phyloP scores from a whole-genome alignment of 2,888 invertebrate genomes.

The Cynaeus angustus region DNA sequence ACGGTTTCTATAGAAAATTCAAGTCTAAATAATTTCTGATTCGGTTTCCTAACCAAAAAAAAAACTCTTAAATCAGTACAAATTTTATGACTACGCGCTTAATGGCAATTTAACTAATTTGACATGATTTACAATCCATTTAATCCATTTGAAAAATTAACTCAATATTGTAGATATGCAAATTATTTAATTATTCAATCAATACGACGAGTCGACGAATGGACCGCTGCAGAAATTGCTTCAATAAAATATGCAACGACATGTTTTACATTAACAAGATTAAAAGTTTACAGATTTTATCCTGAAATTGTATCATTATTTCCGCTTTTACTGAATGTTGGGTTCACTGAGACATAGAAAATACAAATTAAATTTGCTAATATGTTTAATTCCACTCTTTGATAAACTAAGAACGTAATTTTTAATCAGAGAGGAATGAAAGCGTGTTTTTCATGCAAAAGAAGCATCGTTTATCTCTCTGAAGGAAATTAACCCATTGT shows the following conservation, averaged over 20 bases:
- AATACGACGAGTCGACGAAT: conserved; percentile 42
- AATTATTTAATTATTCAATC: conserved; percentile 55
- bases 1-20: no score
- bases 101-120: conserved; percentile 53
- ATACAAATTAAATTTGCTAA: conserved; percentile 18
- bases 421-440: not conserved
- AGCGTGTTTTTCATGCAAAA: not conserved
- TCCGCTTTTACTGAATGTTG: conserved; percentile 2
- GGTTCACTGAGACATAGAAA: conserved; percentile 19
- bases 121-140: conserved; percentile 55
- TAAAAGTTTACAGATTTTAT: conserved; percentile 47
- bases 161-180: conserved; percentile 53
- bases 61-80: conserved; percentile 1
- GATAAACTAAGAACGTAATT: not conserved
- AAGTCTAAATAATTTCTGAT: no score
- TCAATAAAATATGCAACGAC: conserved; percentile 49
- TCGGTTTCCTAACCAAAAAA: not conserved
- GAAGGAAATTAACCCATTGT: not conserved
- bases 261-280: conserved; percentile 52
- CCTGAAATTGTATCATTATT: conserved; percentile 27
- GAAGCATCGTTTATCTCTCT: not conserved
- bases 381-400: not conserved
- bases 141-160: conserved; percentile 54
- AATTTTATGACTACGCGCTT: conserved; percentile 5
- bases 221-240: conserved; percentile 34